Evolutionary conservation across 1,140 invertebrate species (phyloP), one percentile per base, ranked within the genome.

Genomic region (Heliothis virescens): DNA sequence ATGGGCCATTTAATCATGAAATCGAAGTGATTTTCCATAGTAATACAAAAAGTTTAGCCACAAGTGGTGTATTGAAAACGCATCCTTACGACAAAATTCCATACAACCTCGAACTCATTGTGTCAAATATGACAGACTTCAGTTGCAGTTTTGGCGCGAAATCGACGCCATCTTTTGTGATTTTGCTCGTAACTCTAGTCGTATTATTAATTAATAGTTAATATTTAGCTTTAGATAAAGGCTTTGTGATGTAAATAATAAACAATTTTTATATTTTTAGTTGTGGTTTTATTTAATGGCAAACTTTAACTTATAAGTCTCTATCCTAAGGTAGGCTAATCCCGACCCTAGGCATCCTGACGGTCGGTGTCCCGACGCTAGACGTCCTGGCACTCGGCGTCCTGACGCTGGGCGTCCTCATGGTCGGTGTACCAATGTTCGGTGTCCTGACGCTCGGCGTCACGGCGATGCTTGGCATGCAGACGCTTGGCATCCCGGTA

Each of bases 11-110:
- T 80, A 96, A 97, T 82, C 95, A 95, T 41, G 87, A 95, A 71
- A 89, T 88, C 18, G 94, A 97, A 85, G 90, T 97, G 2, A 89
- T 97, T 41, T 97, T 98, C 88, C 95, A 96, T n/a, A 97, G 96
- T 87, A 95, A 91, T n/a, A 97, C 96, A 0, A 94, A 95, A 76
- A 93, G 83, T 62, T 88, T 97, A 41, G 88, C 92, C 0, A 93
- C 95, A 3, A 80, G 86, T 2, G 82, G 86, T 34, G 93, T 95
- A 47, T 82, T 95, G 11, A 87, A 88, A 48, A 90, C 84, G 10
- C 91, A 95, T 79, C 91, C 91, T 0, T 92, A 91, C 53, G 83
- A 86, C 48, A 85, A 88, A 52, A 91, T 92, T 52, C 91, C 91
- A 5, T 78, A 90, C 12, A 94, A 91, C 86, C 91, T 92, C 29